A percentile compares a stretch with the other conserved stretches of the same genome.
Conservation (phyloP, 2,797 vertebrate genomes). For the Limnodromus scolopaceus region DNA sequence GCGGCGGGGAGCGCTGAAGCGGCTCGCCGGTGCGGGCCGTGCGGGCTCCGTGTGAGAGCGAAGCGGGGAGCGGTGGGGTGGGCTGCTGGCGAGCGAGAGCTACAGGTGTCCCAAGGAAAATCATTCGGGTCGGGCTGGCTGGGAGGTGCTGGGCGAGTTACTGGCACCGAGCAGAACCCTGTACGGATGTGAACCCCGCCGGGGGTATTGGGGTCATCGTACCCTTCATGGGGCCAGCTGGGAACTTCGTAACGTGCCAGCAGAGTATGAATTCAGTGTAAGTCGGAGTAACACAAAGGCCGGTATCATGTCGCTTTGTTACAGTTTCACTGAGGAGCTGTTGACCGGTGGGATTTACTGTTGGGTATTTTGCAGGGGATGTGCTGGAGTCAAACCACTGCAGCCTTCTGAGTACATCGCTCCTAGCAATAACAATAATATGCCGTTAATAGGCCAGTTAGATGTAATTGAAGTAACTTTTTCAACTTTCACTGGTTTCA, state of each 20-base stretch:
- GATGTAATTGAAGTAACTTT: neutral
- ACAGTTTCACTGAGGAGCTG: accelerated
- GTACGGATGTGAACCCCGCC: accelerated
- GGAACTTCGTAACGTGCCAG: accelerated
- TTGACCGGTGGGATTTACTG: neutral
- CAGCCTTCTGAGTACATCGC: neutral
- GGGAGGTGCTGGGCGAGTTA: neutral
- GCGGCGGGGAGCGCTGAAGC: neutral
- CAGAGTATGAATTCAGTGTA: accelerated
- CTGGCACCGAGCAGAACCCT: neutral
- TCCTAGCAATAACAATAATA: neutral
- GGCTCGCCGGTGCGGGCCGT: neutral
- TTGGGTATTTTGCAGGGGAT: accelerated
- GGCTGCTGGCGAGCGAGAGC: accelerated
- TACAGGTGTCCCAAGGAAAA: neutral
- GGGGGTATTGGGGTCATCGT: accelerated
- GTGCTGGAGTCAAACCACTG: neutral
- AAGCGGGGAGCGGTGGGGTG: accelerated
- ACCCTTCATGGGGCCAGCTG: neutral
- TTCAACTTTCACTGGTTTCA: neutral
- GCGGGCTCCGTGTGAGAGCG: accelerated
- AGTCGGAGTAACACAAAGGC: accelerated
- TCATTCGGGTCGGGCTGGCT: accelerated
- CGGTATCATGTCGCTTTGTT: accelerated
- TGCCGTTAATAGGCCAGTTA: neutral